phyloP scores from a whole-genome alignment of 2,113 vertebrate genomes.

The Maccullochella peelii region DNA sequence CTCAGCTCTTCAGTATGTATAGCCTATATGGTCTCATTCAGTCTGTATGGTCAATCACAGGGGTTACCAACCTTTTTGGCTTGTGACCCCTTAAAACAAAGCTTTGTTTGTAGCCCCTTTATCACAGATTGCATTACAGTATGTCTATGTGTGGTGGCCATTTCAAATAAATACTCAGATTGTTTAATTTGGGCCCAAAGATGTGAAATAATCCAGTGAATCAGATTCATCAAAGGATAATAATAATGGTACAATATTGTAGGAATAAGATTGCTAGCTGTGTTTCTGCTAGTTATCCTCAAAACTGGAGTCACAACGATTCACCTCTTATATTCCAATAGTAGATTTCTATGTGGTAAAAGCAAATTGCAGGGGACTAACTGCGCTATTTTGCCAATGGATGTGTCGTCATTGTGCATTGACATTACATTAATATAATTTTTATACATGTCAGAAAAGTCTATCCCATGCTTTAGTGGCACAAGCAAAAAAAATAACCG shows the following conservation, averaged over 20 bases:
- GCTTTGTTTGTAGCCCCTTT: not conserved
- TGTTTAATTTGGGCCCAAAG: slow-evolving; percentile 18
- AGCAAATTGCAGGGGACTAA: no score
- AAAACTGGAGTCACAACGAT: no score
- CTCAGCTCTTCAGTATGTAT: not conserved
- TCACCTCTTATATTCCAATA: not conserved
- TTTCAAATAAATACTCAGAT: not conserved
- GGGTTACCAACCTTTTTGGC: not conserved
- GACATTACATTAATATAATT: not conserved
- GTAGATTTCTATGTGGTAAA: not conserved
- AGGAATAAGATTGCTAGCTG: not conserved
- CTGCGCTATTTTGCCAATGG: no score
- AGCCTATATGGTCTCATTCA: not conserved
- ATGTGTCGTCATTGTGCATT: no score
- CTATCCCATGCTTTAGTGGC: not conserved
- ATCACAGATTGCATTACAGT: not conserved
- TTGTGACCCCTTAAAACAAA: not conserved
- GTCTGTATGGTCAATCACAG: not conserved
- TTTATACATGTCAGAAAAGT: no score
- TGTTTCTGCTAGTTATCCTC: no score
- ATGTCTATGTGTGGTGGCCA: not conserved
- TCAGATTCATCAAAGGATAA: not conserved
- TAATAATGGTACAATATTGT: not conserved
- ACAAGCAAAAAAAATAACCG: not conserved
- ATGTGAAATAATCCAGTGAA: not conserved